Evolutionary conservation across 2,113 vertebrate genomes (phyloP).

Genomic region (Esox niger): DNA sequence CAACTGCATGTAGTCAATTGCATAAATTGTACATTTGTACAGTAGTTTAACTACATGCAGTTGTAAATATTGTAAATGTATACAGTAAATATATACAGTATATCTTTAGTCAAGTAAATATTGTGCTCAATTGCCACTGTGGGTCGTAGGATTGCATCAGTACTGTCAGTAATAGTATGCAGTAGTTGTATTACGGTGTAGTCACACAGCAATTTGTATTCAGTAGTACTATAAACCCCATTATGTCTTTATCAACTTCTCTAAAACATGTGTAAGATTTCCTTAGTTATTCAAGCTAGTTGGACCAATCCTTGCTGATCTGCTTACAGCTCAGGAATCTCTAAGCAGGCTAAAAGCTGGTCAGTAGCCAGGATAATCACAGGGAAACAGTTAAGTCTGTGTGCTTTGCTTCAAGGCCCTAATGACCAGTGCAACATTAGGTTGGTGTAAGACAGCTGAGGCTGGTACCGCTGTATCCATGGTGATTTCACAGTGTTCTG

Average conservation of each 20-base stretch:
- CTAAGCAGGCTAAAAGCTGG: constrained; percentile 50
- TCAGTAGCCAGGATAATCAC: constrained; percentile 61
- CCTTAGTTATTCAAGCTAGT: constrained; percentile 19
- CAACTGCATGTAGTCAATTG: too few species aligned
- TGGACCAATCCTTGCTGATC: constrained; percentile 29
- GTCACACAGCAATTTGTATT: constrained; percentile 7
- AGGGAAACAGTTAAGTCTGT: constrained; percentile 66
- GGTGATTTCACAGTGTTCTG: constrained; percentile 61
- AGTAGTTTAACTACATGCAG: too few species aligned
- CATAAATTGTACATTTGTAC: too few species aligned
- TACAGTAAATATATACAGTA: too few species aligned
- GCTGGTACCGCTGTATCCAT: constrained; percentile 65
- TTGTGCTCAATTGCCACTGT: too few species aligned
- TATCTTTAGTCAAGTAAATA: too few species aligned
- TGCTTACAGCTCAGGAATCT: constrained; percentile 49
- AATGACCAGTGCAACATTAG: constrained; percentile 50
- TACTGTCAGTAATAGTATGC: too few species aligned
- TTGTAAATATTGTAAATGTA: too few species aligned
- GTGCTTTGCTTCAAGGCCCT: constrained; percentile 56
- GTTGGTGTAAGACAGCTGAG: constrained; percentile 61
- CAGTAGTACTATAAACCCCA: constrained; percentile 4
- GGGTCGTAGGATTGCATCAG: too few species aligned
- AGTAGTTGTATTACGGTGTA: not conserved
- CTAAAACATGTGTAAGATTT: constrained; percentile 36
- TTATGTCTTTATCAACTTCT: constrained; percentile 25